Evolutionary conservation across 2,888 invertebrate genomes (phyloP), one percentile per base, ranked within the genome.

Genomic region (Lomographa bimaculata): DNA sequence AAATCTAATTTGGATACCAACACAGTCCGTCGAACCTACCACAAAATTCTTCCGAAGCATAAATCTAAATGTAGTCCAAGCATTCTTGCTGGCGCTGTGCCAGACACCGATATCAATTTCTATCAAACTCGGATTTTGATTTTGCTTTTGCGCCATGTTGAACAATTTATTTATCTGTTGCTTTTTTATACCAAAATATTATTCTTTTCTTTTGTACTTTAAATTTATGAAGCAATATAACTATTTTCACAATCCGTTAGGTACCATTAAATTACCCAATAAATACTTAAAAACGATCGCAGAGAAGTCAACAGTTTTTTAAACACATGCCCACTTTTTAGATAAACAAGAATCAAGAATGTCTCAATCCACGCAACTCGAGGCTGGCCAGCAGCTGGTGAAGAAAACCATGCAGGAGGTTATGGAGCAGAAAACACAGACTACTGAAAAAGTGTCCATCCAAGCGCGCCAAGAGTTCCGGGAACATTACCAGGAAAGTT

Each of bases 381-480:
- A 85, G 53, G 77, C 89, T 49, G 81, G 90, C 20, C 89, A 89
- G 53, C 81, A 85, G 52, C 75, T 90, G 16, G 81, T 90, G 5
- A 85, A 89, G 64, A 77, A 72, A 59, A 86, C 86, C 4, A 90
- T 90, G 90, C 82, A 90, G 46, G 75, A 85, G 34, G 54, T 90
- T 7, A 73, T 89, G 33, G 75, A 87, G 58, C 76, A 81, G 39
- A 81, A 56, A 26, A 41, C 36, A 49, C 78, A 85, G 47, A 82
- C 79, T 1, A 80, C 80, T 12, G 83, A 89, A 51, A 79, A 70
- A 42, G 75, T 90, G 1, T 64, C 78, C 29, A 89, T 90, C 42
- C 81, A 90, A 57, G 90, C 90, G 0, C 75, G 86, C 57, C 90
- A 90, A 48, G 90, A 90, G 50, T 90, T 90, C 61, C 75, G 83